Evolutionary conservation across 1,140 invertebrate species (phyloP).

Genomic region (Cydia splendana): DNA sequence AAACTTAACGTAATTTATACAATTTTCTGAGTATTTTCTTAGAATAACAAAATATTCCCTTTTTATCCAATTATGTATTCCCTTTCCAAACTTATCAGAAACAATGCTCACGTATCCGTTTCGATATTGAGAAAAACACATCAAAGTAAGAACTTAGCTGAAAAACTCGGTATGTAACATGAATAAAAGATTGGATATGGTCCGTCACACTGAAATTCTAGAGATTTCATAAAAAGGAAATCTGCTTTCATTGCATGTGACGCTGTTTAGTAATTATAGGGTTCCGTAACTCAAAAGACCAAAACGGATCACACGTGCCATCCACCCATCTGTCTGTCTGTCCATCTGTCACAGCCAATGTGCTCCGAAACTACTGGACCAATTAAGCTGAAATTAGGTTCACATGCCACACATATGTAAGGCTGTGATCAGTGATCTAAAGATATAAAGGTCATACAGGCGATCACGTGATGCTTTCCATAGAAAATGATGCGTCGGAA

Average conservation of each 20-base stretch:
- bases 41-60: background rate
- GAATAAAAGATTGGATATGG: slow-evolving; percentile 25
- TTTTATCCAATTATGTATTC: background rate
- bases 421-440: too few relatives aligned
- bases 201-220: slow-evolving; percentile 22
- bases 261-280: background rate
- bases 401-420: too few relatives aligned
- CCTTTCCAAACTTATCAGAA: background rate
- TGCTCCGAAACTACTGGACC: too few relatives aligned
- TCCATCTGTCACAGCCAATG: too few relatives aligned
- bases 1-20: too few relatives aligned
- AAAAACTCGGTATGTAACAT: slow-evolving; percentile 23
- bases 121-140: background rate
- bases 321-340: too few relatives aligned
- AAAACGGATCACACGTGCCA: too few relatives aligned
- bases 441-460: too few relatives aligned
- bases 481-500: too few relatives aligned
- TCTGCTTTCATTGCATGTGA: slow-evolving; percentile 10
- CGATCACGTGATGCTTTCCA: too few relatives aligned
- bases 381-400: too few relatives aligned
- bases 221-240: slow-evolving; percentile 8
- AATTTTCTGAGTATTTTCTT: background rate
- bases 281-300: too few relatives aligned
- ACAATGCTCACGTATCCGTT: background rate
- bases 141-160: background rate